Base-by-base conservation (phyloP, 2,113 vertebrate genomes). In the Pelecanus crispus region DNA sequence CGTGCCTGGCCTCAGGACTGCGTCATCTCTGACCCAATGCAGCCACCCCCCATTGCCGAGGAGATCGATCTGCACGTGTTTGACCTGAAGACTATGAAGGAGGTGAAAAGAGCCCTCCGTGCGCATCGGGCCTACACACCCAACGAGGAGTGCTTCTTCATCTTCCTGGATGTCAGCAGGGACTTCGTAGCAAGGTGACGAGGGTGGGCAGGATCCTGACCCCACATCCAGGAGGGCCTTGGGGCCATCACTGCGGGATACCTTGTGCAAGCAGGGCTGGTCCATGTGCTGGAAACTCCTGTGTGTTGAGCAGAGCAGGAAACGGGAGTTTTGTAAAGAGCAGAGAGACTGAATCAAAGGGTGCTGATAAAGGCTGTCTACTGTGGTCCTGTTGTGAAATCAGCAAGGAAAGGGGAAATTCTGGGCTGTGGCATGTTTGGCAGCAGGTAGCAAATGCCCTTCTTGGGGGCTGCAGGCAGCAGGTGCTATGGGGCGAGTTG, bases 131-230 rank as follows among this genome's bases (percentile, higher is more conserved):
- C 99, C 85, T 99, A 99, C 97, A 99, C 99, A 0, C 99, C 99
- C 42, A 99, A 99, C 1, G 99, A 99, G 13, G 99, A 99, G 96
- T 99, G 99, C 96, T 99, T 99, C 98, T 99, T 99, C 95, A 99
- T 99, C 96, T 99, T 99, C 97, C 98, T 99, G 13, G 99, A 99
- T 0, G 99, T 99, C 98, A 99, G 99, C 98, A 98, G 97, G 80
- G 99, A 99, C 98, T 99, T 99, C 1, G 99, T 99, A 24, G 99
- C 99, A 49, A 99, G 99, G 99, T 99, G 81, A 29, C 10, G 25
- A 17, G 21, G 5, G 10, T 3, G 24, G 59, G 34, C 72, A 61
- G 38, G 63, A 20, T 55, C 38, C 84, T 40, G n/a, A 13, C 50
- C 44, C 16, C 1, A 4, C 1, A 1, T 8, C 56, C 0, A 1